Base-by-base conservation (phyloP, 2,797 vertebrate genomes). In the Gambusia yucatana region DNA sequence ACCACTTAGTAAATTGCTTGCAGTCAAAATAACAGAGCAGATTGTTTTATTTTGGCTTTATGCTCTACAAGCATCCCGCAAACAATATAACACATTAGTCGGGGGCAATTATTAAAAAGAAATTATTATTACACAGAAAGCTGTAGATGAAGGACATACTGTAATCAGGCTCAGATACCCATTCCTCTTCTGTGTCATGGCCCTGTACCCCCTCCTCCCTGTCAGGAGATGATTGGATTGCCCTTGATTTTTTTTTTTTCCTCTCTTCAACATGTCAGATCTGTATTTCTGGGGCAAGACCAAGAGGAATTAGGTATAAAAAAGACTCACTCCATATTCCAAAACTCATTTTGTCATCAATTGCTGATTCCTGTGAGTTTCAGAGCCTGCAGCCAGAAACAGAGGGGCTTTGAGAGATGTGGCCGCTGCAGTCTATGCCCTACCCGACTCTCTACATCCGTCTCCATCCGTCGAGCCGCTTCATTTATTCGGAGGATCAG, bases 401-500 rank as follows among this genome's bases (percentile, higher is more conserved):
- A 5, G 48, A 36, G 72, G 75, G 77, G 20, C 73, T 76, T 86
- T 77, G 61, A 69, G 59, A 81, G 82, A 63, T 63, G 6, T 72
- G 86, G 82, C 77, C 76, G 75, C 77, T 41, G 77, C 72, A 28
- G 77, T 71, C 80, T 74, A 77, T 82, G 48, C 80, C 82, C 73
- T 39, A 75, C 72, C 79, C 79, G 70, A 83, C 67, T 80, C 41
- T 69, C 77, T 84, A 50, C 59, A n/a, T 69, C 52, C 74, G 89
- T 67, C 79, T 84, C 65, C 57, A 25, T 70, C 55, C 76, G 88
- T 92, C 80, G 78, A 91, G 82, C 41, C 78, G 81, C 88, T 93
- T 86, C 88, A 92, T 94, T 95, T 93, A 84, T 88, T 89, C 76
- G 25, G 57, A 85, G 87, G 87, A 86, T 92, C 89, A 69, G 87